Conservation (phyloP, 2,797 vertebrate species). For the Macrochelys suwanniensis region DNA sequence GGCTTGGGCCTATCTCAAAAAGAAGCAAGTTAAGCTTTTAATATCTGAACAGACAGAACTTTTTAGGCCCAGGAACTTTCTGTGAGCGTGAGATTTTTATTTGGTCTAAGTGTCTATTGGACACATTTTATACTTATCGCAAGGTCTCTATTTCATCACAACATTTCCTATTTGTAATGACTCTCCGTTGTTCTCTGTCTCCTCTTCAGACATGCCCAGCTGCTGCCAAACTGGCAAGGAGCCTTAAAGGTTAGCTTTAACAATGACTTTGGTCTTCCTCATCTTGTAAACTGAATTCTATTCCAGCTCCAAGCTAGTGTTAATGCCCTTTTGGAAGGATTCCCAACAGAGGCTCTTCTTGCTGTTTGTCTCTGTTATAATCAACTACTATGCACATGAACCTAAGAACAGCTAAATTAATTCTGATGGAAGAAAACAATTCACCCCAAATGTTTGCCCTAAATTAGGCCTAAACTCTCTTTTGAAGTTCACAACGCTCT, state of each 20-base stretch:
- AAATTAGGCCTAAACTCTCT: background rate
- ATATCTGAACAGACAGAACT: background rate
- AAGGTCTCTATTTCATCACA: background rate
- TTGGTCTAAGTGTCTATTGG: background rate
- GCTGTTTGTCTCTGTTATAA: background rate
- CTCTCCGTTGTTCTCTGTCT: background rate
- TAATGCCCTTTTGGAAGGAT: background rate
- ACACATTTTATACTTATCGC: background rate
- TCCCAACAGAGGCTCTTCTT: background rate
- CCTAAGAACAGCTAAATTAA: background rate
- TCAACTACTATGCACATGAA: too few relatives aligned
- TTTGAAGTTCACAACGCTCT: background rate
- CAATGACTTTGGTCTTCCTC: background rate
- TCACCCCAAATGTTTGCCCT: background rate
- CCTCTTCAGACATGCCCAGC: background rate
- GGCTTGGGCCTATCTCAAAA: background rate
- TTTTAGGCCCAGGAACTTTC: background rate
- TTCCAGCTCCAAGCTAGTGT: background rate
- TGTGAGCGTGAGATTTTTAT: background rate
- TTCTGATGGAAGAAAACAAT: background rate
- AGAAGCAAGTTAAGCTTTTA: background rate
- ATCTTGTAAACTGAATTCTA: background rate
- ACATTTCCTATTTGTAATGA: background rate
- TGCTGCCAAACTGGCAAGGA: background rate
- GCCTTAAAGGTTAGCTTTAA: background rate